A percentile compares a stretch with the other conserved stretches of the same genome.
These are phyloP conservation scores for Cantharis nigra DNA, from an alignment of 2,888 invertebrate genomes.

Conservation along the genomic window DNA sequence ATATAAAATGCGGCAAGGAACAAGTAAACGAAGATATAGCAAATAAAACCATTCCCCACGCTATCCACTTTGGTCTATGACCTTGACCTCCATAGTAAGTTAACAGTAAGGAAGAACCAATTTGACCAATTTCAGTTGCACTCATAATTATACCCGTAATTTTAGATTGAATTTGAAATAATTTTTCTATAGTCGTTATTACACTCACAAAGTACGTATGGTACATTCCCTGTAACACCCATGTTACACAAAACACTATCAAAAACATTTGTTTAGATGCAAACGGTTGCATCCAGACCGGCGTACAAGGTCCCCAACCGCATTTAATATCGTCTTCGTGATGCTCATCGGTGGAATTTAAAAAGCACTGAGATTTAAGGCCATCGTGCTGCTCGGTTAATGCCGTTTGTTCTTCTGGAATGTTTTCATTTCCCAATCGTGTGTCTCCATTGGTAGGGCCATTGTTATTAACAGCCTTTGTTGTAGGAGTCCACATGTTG, in stretches of 20 bases:
- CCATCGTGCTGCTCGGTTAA: slow-evolving; percentile 45
- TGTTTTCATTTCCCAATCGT: slow-evolving; percentile 37
- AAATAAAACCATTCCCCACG: slow-evolving; percentile 88
- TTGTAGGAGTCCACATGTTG: slow-evolving; percentile 26
- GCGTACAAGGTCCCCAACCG: slow-evolving; percentile 80
- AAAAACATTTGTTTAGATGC: slow-evolving; percentile 89
- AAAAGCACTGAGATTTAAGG: slow-evolving; percentile 43
- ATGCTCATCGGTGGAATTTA: slow-evolving; percentile 41
- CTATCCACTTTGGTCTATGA: slow-evolving; percentile 92
- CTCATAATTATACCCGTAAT: slow-evolving; percentile 88
- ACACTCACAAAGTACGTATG: slow-evolving; percentile 93
- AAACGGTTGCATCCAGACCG: slow-evolving; percentile 75
- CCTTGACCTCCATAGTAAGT: slow-evolving; percentile 91
- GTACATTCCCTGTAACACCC: slow-evolving; percentile 90
- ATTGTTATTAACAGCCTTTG: slow-evolving; percentile 46
- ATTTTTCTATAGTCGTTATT: slow-evolving; percentile 90
- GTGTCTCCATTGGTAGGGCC: slow-evolving; percentile 47
- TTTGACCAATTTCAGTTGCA: slow-evolving; percentile 92
- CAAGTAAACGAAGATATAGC: slow-evolving; percentile 85
- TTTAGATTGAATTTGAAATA: slow-evolving; percentile 90
- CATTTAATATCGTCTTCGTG: slow-evolving; percentile 65
- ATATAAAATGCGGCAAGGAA: slow-evolving; percentile 85
- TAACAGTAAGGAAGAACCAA: slow-evolving; percentile 83
- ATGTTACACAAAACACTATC: slow-evolving; percentile 84
- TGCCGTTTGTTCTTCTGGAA: slow-evolving; percentile 51